Evolutionary conservation across 2,797 vertebrate species (phyloP), one percentile per base, ranked within the genome.

Genomic region (Catostomus latipinnis): DNA sequence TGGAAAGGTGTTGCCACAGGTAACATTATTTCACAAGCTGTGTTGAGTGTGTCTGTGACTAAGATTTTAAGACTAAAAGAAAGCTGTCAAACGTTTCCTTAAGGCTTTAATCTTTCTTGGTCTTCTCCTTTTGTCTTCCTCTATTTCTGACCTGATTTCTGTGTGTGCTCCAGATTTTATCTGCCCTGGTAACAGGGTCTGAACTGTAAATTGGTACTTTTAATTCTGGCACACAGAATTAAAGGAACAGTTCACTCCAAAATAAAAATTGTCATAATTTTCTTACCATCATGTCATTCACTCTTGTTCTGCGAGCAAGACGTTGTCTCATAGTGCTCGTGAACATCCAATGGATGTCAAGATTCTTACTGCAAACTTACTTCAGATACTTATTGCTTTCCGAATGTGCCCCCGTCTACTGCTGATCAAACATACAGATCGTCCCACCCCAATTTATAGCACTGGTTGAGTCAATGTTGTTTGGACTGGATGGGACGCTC

Each of bases 91-190:
- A 34, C 5, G 11, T 49, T 12, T 50, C 65, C 22, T 22, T 22
- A 22, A 49, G 6, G 18, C 5, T 66, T 9, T 6, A 49, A 5
- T 68, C 49, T 83, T 81, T 83, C 58, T 16, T 22, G 34, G 72
- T 68, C 14, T 49, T 66, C 56, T 57, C 18, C 4, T 58, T 34
- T 14, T 73, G 7, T 45, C 16, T 61, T 66, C 43, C 53, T 12
- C 11, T 54, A 49, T 13, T 13, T 76, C 22, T 75, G 83, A 81
- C 84, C 85, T 86, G 76, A 76, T 88, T 87, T 72, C 60, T 53
- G 57, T 60, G 61, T 74, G 14, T 81, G 85, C 57, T 86, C 85
- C 68, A 85, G 83, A 88, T 85, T 68, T 65, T 62, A 67, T 65
- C 80, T 83, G 81, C 73, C 79, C 75, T 79, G 71, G 57, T 81